These are phyloP conservation scores for Heliconius melpomene DNA, from an alignment of 1,140 invertebrate species.

Conservation along the genomic window DNA sequence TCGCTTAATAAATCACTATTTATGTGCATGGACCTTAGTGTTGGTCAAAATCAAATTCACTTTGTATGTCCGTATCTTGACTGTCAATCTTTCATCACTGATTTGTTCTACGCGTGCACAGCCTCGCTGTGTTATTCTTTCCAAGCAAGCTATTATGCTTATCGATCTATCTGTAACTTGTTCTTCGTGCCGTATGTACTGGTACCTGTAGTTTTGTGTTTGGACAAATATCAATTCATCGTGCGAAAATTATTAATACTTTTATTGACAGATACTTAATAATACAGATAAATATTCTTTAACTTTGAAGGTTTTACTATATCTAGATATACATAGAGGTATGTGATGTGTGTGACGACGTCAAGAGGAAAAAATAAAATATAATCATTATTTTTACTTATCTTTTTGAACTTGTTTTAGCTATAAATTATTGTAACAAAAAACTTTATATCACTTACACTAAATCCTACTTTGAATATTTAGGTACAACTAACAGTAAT, in stretches of 20 bases:
- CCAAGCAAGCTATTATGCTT: conserved; percentile 50
- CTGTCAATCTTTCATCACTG: conserved; percentile 60
- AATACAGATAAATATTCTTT: no score
- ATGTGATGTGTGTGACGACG: no score
- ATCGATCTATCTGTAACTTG: conserved; percentile 50
- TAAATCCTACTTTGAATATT: no score
- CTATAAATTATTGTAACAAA: no score
- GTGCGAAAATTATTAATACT: background rate
- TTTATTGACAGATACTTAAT: no score
- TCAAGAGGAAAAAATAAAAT: no score
- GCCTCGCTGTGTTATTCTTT: conserved; percentile 51
- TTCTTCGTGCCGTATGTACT: conserved; percentile 33
- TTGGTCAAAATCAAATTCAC: conserved; percentile 44
- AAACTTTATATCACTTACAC: no score
- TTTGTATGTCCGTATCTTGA: conserved; percentile 46
- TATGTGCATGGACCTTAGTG: conserved; percentile 32
- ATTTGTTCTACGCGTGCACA: conserved; percentile 53
- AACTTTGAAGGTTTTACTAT: no score
- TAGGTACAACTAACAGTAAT: background rate
- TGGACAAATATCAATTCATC: conserved; percentile 32
- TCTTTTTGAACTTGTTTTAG: no score
- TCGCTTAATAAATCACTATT: conserved; percentile 9
- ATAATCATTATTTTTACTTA: no score
- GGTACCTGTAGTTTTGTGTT: conserved; percentile 28
- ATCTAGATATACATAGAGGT: no score